Percentiles rank a stretch among this genome's conserved stretches.
Conservation (phyloP, 64 coral and sea anemone genomes). For the Stichodactyla mertensii region DNA sequence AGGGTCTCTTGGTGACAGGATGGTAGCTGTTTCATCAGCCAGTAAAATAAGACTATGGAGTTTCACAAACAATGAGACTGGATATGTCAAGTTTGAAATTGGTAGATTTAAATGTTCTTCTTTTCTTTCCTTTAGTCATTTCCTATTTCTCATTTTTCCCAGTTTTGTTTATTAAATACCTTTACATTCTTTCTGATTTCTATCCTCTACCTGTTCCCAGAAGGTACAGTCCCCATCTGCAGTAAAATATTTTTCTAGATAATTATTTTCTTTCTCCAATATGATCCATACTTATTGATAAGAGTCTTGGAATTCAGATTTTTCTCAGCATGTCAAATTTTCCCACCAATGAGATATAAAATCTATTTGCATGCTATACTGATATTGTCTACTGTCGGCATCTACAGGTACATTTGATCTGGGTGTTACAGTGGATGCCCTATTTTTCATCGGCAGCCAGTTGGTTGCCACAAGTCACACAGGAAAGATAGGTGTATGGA, state of each 20-base stretch:
- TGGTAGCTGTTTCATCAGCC: conserved; percentile 85
- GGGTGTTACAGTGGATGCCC: conserved; percentile 79
- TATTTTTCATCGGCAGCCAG: conserved; percentile 95
- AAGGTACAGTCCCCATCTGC: no score
- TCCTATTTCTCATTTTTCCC: background rate
- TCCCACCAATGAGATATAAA: no score
- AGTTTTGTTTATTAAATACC: no score
- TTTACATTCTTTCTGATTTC: no score
- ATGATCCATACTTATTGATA: no score
- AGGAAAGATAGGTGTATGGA: conserved; percentile 96
- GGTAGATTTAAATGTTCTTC: conserved; percentile 31
- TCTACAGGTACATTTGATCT: conserved; percentile 88
- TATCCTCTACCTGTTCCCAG: no score
- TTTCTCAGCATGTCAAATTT: no score
- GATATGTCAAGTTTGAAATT: conserved; percentile 92
- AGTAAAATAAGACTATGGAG: conserved; percentile 83
- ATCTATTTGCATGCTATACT: no score
- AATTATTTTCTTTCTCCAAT: no score
- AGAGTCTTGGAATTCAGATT: no score
- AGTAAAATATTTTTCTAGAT: no score
- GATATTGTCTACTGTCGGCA: background rate
- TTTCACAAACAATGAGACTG: conserved; percentile 64
- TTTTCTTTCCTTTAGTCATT: no score
- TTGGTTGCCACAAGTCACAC: conserved; percentile 90
- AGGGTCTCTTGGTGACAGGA: conserved; percentile 82